These are phyloP conservation scores for Lepeophtheirus nordmannii DNA, from an alignment of 2,888 invertebrate species.

Conservation along the genomic window DNA sequence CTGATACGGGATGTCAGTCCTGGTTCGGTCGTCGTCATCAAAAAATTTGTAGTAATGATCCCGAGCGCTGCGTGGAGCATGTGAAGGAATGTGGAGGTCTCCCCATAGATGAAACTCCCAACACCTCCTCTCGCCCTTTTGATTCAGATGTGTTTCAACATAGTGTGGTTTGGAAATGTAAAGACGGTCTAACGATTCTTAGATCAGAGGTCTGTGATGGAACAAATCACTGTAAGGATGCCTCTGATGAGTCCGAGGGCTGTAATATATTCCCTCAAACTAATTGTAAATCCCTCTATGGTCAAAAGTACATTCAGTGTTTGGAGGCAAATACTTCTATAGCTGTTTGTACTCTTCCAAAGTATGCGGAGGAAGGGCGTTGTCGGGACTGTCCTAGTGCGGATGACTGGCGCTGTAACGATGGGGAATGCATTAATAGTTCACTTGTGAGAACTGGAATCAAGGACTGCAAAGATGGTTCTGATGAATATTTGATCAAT, in stretches of 20 bases:
- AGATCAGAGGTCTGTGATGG: slow-evolving; percentile 15
- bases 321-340: neutral
- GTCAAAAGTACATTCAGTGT: slow-evolving; percentile 9
- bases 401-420: slow-evolving; percentile 13
- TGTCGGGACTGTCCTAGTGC: neutral
- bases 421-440: neutral
- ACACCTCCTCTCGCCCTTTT: neutral
- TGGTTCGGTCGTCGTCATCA: slow-evolving; percentile 7
- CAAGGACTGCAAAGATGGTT: slow-evolving; percentile 12
- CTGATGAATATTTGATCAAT: slow-evolving; percentile 1
- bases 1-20: slow-evolving; percentile 10
- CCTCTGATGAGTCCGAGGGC: slow-evolving; percentile 3
- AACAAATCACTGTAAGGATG: neutral
- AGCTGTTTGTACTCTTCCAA: slow-evolving; percentile 2
- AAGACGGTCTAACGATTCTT: slow-evolving; percentile 7
- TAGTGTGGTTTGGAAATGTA: slow-evolving; percentile 8
- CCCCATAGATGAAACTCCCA: neutral
- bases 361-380: neutral
- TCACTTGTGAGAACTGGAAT: neutral
- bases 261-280: slow-evolving; percentile 5
- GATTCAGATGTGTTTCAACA: neutral
- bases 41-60: neutral
- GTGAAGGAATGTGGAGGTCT: neutral
- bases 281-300: neutral
- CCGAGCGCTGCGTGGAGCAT: slow-evolving; percentile 1